Base-by-base conservation (phyloP, 2,113 vertebrate genomes). In the Hymenochirus boettgeri region DNA sequence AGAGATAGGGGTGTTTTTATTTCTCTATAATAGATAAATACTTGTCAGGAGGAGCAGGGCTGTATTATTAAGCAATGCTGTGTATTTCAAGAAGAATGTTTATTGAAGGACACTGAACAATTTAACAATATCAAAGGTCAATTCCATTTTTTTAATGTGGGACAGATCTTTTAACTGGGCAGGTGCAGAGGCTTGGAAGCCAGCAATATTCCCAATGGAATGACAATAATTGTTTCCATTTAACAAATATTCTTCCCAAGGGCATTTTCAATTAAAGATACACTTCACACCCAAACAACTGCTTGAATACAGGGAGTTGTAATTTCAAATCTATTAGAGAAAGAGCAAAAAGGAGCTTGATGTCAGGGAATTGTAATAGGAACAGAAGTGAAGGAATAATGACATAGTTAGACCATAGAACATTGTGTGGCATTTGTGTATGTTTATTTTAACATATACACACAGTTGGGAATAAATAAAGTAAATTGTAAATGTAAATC, bases 201-300 rank as follows among this genome's bases (percentile, higher is more conserved):
- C 72, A 33, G 25, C 33, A 23, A 60, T 29, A 70, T 72, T 76
- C 82, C 82, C 83, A 71, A 33, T 46, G 80, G 85, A 82, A 71
- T 53, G 35, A 74, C 80, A 78, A 85, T 85, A 86, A 90, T 90
- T 85, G 86, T 90, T 91, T 85, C 83, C 85, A 83, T 91, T 88
- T 91, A 90, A 90, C 85, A 90, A 90, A 90, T 85, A 88, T 89
- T 87, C 79, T 64, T 88, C 90, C 83, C 79, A 80, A 83, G 87
- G 89, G 83, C 83, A 78, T 83, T 86, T 81, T 73, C 80, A 81
- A 83, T 74, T 71, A 79, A 82, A 80, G 82, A 85, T 85, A 84
- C 84, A 85, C 88, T 87, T n/a, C 88, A 88, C 85, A 87, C 84
- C 75, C 74, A 74, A 85, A 80, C 79, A 66, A 66, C 64, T 50